Evolutionary conservation across 1,140 invertebrate genomes (phyloP), one percentile per base, ranked within the genome.

Genomic region (Cotesia glomerata): DNA sequence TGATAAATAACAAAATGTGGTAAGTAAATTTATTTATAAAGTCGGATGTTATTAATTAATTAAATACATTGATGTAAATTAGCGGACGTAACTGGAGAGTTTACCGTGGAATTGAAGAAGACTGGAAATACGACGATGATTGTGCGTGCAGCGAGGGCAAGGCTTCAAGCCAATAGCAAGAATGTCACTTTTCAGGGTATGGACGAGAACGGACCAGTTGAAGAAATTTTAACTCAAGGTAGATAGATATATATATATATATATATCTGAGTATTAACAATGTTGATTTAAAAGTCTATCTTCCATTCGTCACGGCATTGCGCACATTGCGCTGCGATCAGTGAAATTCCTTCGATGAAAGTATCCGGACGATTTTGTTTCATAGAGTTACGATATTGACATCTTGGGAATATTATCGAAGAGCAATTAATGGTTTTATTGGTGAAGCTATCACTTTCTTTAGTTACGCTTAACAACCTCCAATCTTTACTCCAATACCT

Each of bases 21-120:
- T 18, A 32, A 32, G n/a, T 64, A 3, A 64, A 64, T n/a, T 64
- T 39, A 35, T 39, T 45, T 66, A 36, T 26, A 9, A n/a, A 26
- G 2, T 26, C 26, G 26, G 26, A 26, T 26, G 26, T 26, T 26
- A 26, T 26, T 26, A 26, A 26, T 26, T 26, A 26, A 26, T 26
- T 26, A 26, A 2, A 2, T 26, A 3, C 26, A 26, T 26, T 26
- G 26, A 26, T 26, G 26, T 26, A 52, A 5, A 65, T 69, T 45
- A 87, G 86, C 79, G 45, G 81, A 86, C 35, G 49, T 86, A 36
- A 76, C 80, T 36, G 84, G 82, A 11, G 79, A 86, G 71, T 87
- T 87, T 73, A 85, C 84, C 34, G 72, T 87, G 8, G 86, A 87
- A 66, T 26, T 87, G 58, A 86, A 84, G 74, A 86, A 82, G 72